phyloP scores from a whole-genome alignment of 2,888 invertebrate genomes.

The Allolobophora icterica region DNA sequence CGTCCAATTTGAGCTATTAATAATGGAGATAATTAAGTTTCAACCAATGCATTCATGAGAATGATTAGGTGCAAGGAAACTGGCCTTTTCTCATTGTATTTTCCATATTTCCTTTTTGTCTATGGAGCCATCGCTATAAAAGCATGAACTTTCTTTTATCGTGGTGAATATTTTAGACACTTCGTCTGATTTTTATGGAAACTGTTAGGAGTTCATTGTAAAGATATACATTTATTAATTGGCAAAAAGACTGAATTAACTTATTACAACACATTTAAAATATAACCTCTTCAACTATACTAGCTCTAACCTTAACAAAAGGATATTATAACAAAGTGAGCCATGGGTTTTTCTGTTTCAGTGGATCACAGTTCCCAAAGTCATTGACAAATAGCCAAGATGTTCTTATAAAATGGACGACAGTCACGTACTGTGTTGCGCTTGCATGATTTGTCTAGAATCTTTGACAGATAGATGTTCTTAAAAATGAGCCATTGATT shows the following conservation, averaged over 20 bases:
- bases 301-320: not conserved
- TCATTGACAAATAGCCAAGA: no score
- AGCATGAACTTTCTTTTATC: not conserved
- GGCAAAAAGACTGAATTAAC: not conserved
- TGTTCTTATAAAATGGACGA: not conserved
- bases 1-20: not conserved
- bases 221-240: not conserved
- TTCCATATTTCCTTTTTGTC: not conserved
- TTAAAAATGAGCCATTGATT: not conserved
- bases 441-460: not conserved
- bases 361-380: not conserved
- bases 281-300: no score
- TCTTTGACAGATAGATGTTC: not conserved
- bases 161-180: not conserved
- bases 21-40: no score
- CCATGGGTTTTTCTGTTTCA: not conserved
- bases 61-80: not conserved
- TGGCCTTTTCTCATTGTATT: not conserved
- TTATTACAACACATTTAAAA: not conserved
- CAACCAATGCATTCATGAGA: not conserved
- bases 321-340: not conserved
- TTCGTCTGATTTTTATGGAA: not conserved
- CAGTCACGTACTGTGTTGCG: no score
- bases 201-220: not conserved
- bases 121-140: not conserved